These are phyloP conservation scores for Mimachlamys varia DNA, from an alignment of 2,888 invertebrate species.

Conservation along the genomic window DNA sequence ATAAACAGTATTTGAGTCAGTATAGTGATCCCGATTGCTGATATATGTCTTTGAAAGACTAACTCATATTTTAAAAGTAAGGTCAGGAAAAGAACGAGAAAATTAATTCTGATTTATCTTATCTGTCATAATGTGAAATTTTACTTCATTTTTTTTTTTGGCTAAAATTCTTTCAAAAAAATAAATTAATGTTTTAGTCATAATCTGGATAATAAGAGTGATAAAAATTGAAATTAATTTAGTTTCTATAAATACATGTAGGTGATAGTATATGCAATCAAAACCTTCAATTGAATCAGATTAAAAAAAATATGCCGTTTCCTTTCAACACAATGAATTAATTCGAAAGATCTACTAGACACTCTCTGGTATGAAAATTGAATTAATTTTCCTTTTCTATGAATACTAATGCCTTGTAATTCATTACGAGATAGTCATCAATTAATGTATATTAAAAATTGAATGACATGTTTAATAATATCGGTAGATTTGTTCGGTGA, in stretches of 20 bases:
- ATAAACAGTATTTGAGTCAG: not conserved
- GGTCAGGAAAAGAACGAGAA: not conserved
- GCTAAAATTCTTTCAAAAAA: not conserved
- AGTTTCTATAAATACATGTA: not conserved
- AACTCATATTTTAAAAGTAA: not conserved
- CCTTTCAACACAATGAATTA: not conserved
- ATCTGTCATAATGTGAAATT: slow-evolving; percentile 16
- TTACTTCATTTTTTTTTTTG: not conserved
- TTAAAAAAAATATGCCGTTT: not conserved
- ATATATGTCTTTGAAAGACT: not conserved
- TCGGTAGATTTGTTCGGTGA: not conserved
- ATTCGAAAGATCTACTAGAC: not conserved
- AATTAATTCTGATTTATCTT: not conserved
- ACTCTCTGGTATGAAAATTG: not conserved
- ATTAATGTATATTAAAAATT: not conserved
- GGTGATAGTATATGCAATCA: not conserved
- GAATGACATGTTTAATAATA: slow-evolving; percentile 23
- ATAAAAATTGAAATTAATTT: not conserved
- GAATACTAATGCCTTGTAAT: not conserved
- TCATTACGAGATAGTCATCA: not conserved
- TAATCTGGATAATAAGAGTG: not conserved
- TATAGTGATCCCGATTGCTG: not conserved
- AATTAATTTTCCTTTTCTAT: slow-evolving; percentile 22
- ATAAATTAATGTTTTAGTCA: not conserved
- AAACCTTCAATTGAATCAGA: not conserved